phyloP scores from a whole-genome alignment of 2,113 vertebrate genomes.

The Ellobius talpinus region DNA sequence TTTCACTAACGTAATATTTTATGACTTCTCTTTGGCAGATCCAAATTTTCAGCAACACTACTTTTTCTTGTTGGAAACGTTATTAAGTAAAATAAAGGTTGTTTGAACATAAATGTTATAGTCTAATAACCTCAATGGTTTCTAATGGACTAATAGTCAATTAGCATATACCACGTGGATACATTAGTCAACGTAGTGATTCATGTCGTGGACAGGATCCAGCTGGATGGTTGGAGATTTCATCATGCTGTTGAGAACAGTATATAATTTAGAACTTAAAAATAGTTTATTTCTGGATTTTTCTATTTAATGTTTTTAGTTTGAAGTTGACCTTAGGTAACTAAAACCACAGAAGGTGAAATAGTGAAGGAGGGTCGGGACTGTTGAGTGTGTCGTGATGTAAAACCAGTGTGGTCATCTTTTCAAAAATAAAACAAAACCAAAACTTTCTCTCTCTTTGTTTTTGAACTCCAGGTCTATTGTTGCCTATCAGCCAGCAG shows the following conservation, averaged over 20 bases:
- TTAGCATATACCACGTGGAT: neutral
- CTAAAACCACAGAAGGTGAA: neutral
- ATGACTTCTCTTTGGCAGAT: slow-evolving; percentile 1
- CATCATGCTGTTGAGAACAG: neutral
- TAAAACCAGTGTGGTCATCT: neutral
- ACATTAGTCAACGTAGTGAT: neutral
- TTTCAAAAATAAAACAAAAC: neutral
- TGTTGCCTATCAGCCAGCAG: slow-evolving; percentile 96
- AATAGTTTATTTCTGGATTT: slow-evolving; percentile 12
- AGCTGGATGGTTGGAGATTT: neutral
- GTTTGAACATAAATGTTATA: neutral
- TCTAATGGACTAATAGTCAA: neutral
- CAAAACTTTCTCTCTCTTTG: neutral
- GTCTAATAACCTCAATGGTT: neutral
- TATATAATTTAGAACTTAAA: neutral
- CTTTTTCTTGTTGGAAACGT: neutral
- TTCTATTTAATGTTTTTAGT: slow-evolving; percentile 17
- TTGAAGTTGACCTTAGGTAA: neutral
- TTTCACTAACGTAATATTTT: neutral
- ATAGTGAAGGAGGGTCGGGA: neutral
- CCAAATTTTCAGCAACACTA: neutral
- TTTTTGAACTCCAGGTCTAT: slow-evolving; percentile 92
- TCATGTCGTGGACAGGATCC: neutral
- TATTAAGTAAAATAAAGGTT: neutral
- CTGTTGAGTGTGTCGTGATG: neutral